These are phyloP conservation scores for Napeogenes sylphis DNA, from an alignment of 2,888 invertebrate species.

Conservation along the genomic window DNA sequence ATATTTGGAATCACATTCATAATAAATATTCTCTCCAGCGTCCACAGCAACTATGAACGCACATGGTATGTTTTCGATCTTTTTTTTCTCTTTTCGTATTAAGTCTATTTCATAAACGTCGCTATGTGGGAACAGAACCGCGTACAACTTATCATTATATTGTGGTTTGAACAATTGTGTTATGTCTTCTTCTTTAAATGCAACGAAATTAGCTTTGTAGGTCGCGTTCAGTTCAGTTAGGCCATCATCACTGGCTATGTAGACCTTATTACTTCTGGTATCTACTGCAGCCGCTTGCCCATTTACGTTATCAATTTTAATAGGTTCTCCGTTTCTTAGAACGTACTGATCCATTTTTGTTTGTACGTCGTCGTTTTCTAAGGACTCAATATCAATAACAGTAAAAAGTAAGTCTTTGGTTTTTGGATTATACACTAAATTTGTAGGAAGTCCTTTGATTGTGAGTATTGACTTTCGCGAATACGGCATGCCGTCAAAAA, in stretches of 20 bases:
- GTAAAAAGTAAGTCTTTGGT: slow-evolving; percentile 62
- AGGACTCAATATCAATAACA: slow-evolving; percentile 59
- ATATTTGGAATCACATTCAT: slow-evolving; percentile 70
- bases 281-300: slow-evolving; percentile 68
- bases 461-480: slow-evolving; percentile 52
- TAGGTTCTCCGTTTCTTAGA: slow-evolving; percentile 50
- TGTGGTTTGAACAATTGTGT: slow-evolving; percentile 60
- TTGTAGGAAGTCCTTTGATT: slow-evolving; percentile 67
- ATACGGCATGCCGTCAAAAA: slow-evolving; percentile 47
- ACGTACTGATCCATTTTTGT: slow-evolving; percentile 71
- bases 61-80: slow-evolving; percentile 57
- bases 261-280: slow-evolving; percentile 49
- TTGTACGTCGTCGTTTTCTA: slow-evolving; percentile 63
- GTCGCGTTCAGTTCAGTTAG: slow-evolving; percentile 53
- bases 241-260: slow-evolving; percentile 63
- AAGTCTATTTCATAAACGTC: slow-evolving; percentile 56
- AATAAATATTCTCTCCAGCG: slow-evolving; percentile 56
- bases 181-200: slow-evolving; percentile 64
- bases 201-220: slow-evolving; percentile 51
- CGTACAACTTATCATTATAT: slow-evolving; percentile 53
- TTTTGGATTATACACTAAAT: slow-evolving; percentile 52
- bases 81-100: slow-evolving; percentile 53
- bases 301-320: slow-evolving; percentile 57
- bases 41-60: slow-evolving; percentile 67
- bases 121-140: slow-evolving; percentile 61